Evolutionary conservation across 2,797 vertebrate genomes (phyloP).

Genomic region (Dipus sagitta): DNA sequence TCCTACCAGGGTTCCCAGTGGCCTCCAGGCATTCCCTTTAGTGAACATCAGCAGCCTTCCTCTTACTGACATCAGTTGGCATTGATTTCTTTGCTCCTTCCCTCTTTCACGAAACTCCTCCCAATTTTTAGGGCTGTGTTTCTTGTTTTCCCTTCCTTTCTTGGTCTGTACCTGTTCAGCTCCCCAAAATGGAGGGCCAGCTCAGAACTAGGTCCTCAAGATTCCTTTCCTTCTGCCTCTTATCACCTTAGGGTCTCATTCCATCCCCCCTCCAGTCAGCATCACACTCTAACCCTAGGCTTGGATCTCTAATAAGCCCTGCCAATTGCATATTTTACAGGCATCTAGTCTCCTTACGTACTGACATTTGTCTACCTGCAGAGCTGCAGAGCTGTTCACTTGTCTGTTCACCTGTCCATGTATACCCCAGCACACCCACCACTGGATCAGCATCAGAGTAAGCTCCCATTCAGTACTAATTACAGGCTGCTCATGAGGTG

Average conservation of each 20-base stretch:
- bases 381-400: background rate
- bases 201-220: background rate
- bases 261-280: background rate
- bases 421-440: too few relatives aligned
- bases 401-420: rapidly evolving
- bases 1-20: background rate
- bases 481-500: background rate
- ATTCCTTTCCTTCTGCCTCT: background rate
- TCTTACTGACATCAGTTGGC: background rate
- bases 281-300: background rate
- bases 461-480: background rate
- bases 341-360: background rate
- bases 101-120: background rate
- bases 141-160: background rate
- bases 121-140: background rate
- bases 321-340: background rate
- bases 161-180: background rate
- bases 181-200: background rate
- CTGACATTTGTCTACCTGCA: background rate
- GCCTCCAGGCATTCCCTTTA: background rate
- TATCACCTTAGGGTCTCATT: background rate
- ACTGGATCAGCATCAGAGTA: background rate
- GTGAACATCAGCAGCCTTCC: too few relatives aligned
- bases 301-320: background rate
- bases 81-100: background rate